A percentile compares a stretch with the other conserved stretches of the same genome.
Conservation (phyloP, 2,888 invertebrate genomes). For the Mythimna vitellina region DNA sequence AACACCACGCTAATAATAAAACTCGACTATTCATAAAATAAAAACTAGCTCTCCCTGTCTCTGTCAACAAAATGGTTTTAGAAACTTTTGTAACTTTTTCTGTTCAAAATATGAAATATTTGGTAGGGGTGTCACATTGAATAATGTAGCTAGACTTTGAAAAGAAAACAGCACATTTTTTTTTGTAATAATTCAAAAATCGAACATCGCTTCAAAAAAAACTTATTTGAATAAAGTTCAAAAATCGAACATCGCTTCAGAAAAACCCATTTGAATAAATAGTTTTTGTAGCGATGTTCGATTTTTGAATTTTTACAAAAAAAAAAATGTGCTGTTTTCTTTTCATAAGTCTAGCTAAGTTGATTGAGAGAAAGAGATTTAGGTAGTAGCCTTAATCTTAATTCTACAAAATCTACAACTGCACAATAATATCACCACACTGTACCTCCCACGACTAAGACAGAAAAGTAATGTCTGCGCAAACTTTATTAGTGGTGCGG, state of each 20-base stretch:
- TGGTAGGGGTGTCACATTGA: slow-evolving; percentile 21
- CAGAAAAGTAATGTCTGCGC: slow-evolving; percentile 17
- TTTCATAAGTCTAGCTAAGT: no score
- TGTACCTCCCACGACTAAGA: slow-evolving; percentile 30
- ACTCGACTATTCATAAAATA: background rate
- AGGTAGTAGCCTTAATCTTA: background rate
- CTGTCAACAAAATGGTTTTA: slow-evolving; percentile 4
- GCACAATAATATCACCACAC: slow-evolving; percentile 23
- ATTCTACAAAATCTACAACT: background rate
- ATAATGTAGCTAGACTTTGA: no score
- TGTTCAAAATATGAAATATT: slow-evolving; percentile 1
- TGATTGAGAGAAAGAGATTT: no score
- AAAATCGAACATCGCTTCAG: no score
- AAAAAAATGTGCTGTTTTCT: no score
- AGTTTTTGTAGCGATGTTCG: background rate
- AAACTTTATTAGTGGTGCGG: slow-evolving; percentile 22
- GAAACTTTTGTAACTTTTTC: slow-evolving; percentile 4
- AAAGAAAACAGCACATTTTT: no score
- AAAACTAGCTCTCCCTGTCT: background rate
- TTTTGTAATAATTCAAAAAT: no score
- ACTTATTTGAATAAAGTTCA: no score
- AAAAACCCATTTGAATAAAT: no score
- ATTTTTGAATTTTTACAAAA: slow-evolving; percentile 7
- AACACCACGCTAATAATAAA: background rate
- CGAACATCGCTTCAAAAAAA: no score